Percentiles rank a stretch among this genome's conserved stretches.
These are phyloP conservation scores for Trachelus iudaicus DNA, from an alignment of 2,888 invertebrate genomes.

Conservation along the genomic window DNA sequence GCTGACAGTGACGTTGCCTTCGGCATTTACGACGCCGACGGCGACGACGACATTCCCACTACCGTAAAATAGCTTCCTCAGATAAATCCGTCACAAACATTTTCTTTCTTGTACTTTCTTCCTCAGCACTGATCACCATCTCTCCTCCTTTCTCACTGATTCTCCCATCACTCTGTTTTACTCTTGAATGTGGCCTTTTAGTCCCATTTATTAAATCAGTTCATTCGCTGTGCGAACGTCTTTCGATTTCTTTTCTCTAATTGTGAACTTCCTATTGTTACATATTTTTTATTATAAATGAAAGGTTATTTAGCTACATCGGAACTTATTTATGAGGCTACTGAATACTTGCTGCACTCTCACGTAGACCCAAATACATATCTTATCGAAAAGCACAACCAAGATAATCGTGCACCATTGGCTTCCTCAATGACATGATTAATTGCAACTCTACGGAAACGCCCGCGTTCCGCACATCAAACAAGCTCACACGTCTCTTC, in stretches of 20 bases:
- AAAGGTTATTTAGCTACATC: too few relatives aligned
- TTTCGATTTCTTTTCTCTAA: neutral
- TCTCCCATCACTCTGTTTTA: constrained; percentile 3
- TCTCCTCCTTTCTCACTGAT: constrained; percentile 6
- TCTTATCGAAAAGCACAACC: neutral
- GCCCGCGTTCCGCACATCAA: neutral
- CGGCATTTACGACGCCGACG: neutral
- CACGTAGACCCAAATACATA: neutral
- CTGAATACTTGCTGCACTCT: neutral
- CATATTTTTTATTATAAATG: neutral
- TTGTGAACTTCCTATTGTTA: neutral
- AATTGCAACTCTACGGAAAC: neutral
- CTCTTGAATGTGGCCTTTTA: neutral
- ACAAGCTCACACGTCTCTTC: neutral
- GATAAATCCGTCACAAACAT: constrained; percentile 14
- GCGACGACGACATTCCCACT: constrained; percentile 7
- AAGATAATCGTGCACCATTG: neutral
- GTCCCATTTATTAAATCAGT: neutral
- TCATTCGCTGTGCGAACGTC: neutral
- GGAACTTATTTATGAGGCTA: too few relatives aligned
- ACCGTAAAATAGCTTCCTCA: neutral
- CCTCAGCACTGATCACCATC: constrained; percentile 11
- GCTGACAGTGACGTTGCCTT: neutral
- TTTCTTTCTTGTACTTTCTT: constrained; percentile 22
- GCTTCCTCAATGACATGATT: neutral